Evolutionary conservation across 2,113 vertebrate species (phyloP).

Genomic region (Apodemus speciosus): DNA sequence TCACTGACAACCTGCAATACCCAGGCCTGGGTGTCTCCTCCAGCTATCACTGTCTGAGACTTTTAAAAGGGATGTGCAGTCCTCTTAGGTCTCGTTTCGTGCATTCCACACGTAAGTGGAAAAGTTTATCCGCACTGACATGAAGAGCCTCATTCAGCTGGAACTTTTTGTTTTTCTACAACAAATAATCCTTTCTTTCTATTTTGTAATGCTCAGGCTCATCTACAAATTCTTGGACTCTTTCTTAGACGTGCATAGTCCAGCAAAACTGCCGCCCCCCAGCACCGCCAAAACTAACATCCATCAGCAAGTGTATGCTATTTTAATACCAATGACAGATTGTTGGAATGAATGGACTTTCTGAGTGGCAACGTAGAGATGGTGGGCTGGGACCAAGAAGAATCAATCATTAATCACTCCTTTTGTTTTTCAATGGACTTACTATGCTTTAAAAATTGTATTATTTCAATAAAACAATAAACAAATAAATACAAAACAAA

Average conservation of each 20-base stretch:
- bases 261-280: slow-evolving; percentile 29
- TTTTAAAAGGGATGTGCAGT: slow-evolving; percentile 62
- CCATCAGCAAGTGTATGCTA: slow-evolving; percentile 31
- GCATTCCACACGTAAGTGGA: slow-evolving; percentile 65
- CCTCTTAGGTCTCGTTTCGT: slow-evolving; percentile 75
- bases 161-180: slow-evolving; percentile 65
- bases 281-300: slow-evolving; percentile 18
- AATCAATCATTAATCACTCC: slow-evolving; percentile 48
- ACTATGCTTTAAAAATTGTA: slow-evolving; percentile 79
- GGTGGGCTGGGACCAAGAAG: slow-evolving; percentile 31
- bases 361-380: slow-evolving; percentile 18
- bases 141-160: slow-evolving; percentile 58
- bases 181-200: slow-evolving; percentile 53
- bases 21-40: slow-evolving; percentile 74
- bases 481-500: slow-evolving; percentile 86
- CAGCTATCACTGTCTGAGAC: slow-evolving; percentile 74
- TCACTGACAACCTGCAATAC: slow-evolving; percentile 72
- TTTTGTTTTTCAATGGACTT: slow-evolving; percentile 70
- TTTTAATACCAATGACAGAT: slow-evolving; percentile 49
- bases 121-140: slow-evolving; percentile 56
- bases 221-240: slow-evolving; percentile 54
- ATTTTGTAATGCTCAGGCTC: slow-evolving; percentile 33
- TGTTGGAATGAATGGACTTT: slow-evolving; percentile 46
- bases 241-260: slow-evolving; percentile 53
- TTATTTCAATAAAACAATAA: slow-evolving; percentile 80